Conservation (phyloP, 2,888 invertebrate species). For the Drosophila lutescens region DNA sequence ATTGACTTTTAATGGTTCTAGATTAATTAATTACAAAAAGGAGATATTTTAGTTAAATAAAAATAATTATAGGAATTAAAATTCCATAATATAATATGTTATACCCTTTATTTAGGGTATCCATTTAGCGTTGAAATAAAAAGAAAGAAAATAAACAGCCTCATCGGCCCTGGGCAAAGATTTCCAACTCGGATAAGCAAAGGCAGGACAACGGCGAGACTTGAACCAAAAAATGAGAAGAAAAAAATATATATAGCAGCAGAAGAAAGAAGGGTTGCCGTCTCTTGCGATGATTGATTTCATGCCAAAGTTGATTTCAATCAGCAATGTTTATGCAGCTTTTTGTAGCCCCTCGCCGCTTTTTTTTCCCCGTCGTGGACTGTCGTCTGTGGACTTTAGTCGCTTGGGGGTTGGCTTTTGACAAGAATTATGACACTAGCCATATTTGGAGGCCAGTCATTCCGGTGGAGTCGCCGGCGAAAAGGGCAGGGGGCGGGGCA, state of each 20-base stretch:
- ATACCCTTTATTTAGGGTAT: constrained; percentile 23
- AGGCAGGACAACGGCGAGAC: constrained; percentile 43
- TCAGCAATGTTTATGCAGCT: constrained; percentile 80
- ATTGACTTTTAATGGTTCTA: background rate
- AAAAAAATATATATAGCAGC: constrained; percentile 14
- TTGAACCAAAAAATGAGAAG: constrained; percentile 20
- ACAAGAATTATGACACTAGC: constrained; percentile 76
- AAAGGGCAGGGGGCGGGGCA: constrained; percentile 13
- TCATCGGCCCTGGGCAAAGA: constrained; percentile 52
- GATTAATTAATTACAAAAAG: background rate
- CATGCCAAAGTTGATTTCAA: constrained; percentile 82
- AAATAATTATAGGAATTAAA: background rate
- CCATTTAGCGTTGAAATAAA: constrained; percentile 16
- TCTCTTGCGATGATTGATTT: constrained; percentile 80
- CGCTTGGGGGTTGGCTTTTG: constrained; percentile 75
- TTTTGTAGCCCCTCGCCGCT: constrained; percentile 36
- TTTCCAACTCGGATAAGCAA: constrained; percentile 69
- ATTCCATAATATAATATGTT: no score
- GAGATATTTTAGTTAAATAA: background rate
- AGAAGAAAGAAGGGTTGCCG: constrained; percentile 61
- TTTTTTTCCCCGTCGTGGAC: constrained; percentile 6
- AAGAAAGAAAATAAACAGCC: constrained; percentile 33
- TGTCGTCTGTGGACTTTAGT: constrained; percentile 32
- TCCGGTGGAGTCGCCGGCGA: background rate
- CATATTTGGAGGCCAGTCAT: constrained; percentile 64